These are phyloP conservation scores for Raja brachyura DNA, from an alignment of 2,113 vertebrate species.

Conservation along the genomic window DNA sequence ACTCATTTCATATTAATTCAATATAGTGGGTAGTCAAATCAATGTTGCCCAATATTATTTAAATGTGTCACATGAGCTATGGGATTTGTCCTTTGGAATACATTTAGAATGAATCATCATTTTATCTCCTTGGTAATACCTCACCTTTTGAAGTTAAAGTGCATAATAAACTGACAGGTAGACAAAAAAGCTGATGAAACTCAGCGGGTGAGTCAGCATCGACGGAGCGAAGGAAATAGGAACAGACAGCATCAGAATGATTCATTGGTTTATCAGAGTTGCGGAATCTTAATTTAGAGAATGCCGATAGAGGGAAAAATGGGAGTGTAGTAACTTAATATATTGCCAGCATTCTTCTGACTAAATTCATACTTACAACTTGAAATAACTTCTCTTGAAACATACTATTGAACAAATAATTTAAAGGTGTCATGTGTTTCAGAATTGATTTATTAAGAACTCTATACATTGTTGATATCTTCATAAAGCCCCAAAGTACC, in stretches of 20 bases:
- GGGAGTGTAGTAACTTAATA: background rate
- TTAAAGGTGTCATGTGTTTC: background rate
- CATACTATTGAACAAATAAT: background rate
- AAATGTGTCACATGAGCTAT: background rate
- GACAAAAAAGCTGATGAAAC: no score
- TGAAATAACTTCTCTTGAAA: background rate
- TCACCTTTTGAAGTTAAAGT: background rate
- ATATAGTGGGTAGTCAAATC: background rate
- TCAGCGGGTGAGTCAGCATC: no score
- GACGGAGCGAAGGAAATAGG: no score
- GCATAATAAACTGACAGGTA: background rate
- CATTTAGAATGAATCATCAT: background rate
- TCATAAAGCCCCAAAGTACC: background rate
- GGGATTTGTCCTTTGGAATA: background rate
- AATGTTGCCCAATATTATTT: background rate
- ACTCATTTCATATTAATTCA: background rate
- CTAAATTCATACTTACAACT: background rate
- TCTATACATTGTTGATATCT: background rate
- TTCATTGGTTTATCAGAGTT: background rate
- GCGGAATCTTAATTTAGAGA: background rate
- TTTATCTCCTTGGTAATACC: slow-evolving; percentile 2
- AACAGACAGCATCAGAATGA: background rate
- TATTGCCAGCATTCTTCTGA: background rate
- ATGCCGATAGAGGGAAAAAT: background rate
- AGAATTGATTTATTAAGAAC: background rate